Conservation (phyloP, 2,888 invertebrate species). For the Chloroclysta siterata region DNA sequence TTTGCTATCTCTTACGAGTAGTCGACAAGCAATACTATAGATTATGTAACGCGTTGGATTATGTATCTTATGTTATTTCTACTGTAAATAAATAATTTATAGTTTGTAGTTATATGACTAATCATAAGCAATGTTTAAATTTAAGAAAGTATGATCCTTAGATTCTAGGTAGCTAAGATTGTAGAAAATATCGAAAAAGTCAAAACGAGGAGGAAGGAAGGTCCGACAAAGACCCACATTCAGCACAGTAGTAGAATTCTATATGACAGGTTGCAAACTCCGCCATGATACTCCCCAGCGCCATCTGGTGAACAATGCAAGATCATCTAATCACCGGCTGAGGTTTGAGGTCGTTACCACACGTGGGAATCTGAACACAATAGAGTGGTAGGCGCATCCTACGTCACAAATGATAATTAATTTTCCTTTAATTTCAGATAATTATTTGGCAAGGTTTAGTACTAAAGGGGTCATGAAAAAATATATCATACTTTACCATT, state of each 20-base stretch:
- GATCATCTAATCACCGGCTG: conserved; percentile 24
- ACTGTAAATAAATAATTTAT: too few species aligned
- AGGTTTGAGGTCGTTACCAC: conserved; percentile 29
- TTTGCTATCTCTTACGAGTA: too few species aligned
- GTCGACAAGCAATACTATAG: too few species aligned
- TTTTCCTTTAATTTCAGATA: background rate
- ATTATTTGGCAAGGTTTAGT: background rate
- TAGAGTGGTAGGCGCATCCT: conserved; percentile 17
- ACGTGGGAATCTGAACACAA: conserved; percentile 28
- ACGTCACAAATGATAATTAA: conserved; percentile 10
- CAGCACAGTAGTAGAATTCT: background rate
- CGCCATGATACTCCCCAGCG: conserved; percentile 11
- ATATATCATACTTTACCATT: background rate
- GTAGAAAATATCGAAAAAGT: too few species aligned
- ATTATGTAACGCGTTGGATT: too few species aligned
- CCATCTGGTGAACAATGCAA: conserved; percentile 20
- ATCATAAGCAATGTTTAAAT: too few species aligned
- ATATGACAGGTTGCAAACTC: background rate
- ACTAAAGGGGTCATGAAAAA: background rate
- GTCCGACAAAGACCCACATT: background rate
- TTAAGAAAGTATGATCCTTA: too few species aligned
- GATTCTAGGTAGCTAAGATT: too few species aligned
- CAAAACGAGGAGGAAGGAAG: too few species aligned
- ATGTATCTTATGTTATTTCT: too few species aligned
- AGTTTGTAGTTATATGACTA: too few species aligned